Evolutionary conservation across 2,797 vertebrate species (phyloP).

Genomic region (Hoplostethus mediterraneus): DNA sequence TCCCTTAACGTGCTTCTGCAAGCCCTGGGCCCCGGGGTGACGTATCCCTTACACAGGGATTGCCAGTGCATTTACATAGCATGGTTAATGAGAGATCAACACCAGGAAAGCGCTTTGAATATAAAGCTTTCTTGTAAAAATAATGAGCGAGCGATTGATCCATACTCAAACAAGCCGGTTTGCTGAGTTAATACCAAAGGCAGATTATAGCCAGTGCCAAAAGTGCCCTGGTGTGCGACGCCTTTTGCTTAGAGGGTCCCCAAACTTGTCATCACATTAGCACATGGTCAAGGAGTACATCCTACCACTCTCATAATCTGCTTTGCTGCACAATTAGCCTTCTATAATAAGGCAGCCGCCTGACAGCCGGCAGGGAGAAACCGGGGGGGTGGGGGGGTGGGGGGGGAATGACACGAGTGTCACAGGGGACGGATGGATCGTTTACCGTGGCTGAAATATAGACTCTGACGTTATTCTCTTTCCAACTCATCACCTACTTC

Average conservation of each 20-base stretch:
- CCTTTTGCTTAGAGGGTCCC: slow-evolving; percentile 82
- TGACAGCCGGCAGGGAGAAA: slow-evolving; percentile 76
- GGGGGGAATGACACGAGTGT: slow-evolving; percentile 74
- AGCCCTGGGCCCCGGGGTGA: slow-evolving; percentile 79
- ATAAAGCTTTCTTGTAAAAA: slow-evolving; percentile 88
- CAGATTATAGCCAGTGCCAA: slow-evolving; percentile 88
- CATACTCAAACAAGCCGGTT: slow-evolving; percentile 88
- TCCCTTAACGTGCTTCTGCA: slow-evolving; percentile 81
- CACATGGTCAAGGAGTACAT: slow-evolving; percentile 89
- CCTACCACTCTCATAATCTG: slow-evolving; percentile 87
- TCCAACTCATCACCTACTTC: slow-evolving; percentile 63
- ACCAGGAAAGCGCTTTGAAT: slow-evolving; percentile 81
- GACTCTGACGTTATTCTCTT: slow-evolving; percentile 66
- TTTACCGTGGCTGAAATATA: slow-evolving; percentile 75
- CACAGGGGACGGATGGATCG: slow-evolving; percentile 72
- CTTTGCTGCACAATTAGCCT: slow-evolving; percentile 90
- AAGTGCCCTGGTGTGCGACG: slow-evolving; percentile 85
- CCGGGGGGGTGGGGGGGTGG: slow-evolving; percentile 45
- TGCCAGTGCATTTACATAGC: slow-evolving; percentile 86
- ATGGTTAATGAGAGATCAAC: slow-evolving; percentile 90
- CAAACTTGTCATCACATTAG: slow-evolving; percentile 90
- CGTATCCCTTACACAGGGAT: slow-evolving; percentile 83
- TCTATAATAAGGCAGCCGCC: slow-evolving; percentile 85
- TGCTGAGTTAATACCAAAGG: slow-evolving; percentile 89
- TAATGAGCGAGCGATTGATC: slow-evolving; percentile 89